Base-by-base conservation (phyloP, 2,888 invertebrate species). In the Oxyteleia sp. region DNA sequence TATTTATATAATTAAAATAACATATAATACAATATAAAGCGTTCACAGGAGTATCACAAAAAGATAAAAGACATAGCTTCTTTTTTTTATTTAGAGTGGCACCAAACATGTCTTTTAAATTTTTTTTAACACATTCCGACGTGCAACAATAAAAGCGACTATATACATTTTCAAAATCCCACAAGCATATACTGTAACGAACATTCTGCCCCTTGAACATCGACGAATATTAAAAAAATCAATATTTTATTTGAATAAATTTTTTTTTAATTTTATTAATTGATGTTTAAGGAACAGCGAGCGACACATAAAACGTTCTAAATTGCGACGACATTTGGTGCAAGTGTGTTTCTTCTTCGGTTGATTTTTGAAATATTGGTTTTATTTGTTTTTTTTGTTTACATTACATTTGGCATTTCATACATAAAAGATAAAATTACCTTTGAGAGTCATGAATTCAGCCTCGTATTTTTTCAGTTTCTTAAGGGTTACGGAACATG, bases 401-500 rank as follows among this genome's bases (percentile, higher is more conserved):
- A 4, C 3, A 26, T 38, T 32, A 13, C 20, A 43, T 57, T 61
- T 38, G 45, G 49, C 43, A 18, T 55, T 85, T 92, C 84, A 93
- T 88, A 93, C 92, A 87, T 93, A 93, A 90, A 93, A 93, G 86
- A 93, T 91, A 87, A 90, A 92, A 89, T 94, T 94, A 95, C 95
- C 97, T 94, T 97, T 97, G 80, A 97, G 94, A 15, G 96, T 94
- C 82, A 95, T 94, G 94, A 97, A 98, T 90, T 99, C 99, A 86
- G 97, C 97, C 93, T 99, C 98, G 92, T 99, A 99, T 91, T 99
- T 98, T 92, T 97, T 97, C 85, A 99, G 94, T 89, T 98, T 97
- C 93, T 98, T 98, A 71, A 99, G 97, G 94, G 98, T 99, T 68
- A 98, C 95, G 88, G 96, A 96, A 92, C 98, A 97, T 3, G 99